Evolutionary conservation across 2,888 invertebrate species (phyloP).

Genomic region (Torymus texanus): DNA sequence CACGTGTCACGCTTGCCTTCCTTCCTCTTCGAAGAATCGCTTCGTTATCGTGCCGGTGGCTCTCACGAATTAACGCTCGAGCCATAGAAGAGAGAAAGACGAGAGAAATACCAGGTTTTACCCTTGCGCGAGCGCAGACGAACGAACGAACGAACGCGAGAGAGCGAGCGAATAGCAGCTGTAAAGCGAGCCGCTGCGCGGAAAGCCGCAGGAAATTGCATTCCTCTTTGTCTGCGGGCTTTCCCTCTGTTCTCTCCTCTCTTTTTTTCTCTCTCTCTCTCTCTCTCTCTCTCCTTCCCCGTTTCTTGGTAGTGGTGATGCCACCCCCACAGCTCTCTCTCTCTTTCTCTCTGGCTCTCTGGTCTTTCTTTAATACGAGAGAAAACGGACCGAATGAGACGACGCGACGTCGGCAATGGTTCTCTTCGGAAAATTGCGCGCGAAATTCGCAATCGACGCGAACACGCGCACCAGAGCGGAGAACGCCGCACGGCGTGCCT

Average conservation of each 20-base stretch:
- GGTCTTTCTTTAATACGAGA: constrained; percentile 43
- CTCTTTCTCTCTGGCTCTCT: background rate
- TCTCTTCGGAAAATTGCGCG: constrained; percentile 48
- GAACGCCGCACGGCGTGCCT: background rate
- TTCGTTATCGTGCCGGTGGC: background rate
- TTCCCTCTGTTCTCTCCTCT: constrained; percentile 14
- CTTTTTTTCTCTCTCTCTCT: background rate
- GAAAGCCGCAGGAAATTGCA: constrained; percentile 60
- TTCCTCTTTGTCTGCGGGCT: constrained; percentile 56
- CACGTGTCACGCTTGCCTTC: no score
- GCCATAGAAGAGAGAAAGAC: background rate
- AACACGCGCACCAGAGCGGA: no score
- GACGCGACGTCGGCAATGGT: constrained; percentile 7
- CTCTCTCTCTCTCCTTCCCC: background rate
- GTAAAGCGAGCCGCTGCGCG: constrained; percentile 47
- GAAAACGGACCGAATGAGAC: constrained; percentile 36
- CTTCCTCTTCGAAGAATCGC: background rate
- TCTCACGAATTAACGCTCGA: constrained; percentile 25
- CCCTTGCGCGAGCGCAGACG: constrained; percentile 23
- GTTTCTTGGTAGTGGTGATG: background rate
- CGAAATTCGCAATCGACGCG: constrained; percentile 53
- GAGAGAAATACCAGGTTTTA: constrained; percentile 27
- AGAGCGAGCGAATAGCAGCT: constrained; percentile 47
- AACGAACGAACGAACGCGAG: constrained; percentile 34
- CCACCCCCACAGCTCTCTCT: background rate